Base-by-base conservation (phyloP, 2,888 invertebrate genomes). In the Lordiphosa fenestrarum region DNA sequence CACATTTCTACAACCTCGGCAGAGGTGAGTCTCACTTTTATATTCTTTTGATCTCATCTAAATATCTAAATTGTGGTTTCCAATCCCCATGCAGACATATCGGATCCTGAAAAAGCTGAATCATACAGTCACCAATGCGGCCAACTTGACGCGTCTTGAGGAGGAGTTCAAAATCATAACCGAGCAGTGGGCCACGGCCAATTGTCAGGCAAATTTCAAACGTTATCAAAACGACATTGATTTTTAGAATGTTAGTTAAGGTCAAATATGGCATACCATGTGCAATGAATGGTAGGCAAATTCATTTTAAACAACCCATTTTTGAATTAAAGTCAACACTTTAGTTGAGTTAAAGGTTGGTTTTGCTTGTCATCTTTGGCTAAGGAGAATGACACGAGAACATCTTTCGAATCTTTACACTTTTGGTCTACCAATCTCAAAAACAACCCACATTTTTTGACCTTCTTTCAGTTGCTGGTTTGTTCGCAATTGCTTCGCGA, bases 1-100 rank as follows among this genome's bases (percentile, higher is more conserved):
- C 91, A 92, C 57, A 93, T 97, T 88, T 93, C 95, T 21, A 90
- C 91, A 39, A 93, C 94, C 76, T 95, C 96, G 0, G 90, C 91
- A 55, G 94, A 95, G 92, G 96, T 97, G 69, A 71, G 64, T 56
- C 9, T 4, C 4, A 0, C 12, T 1, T 35, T 6, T 10, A 19
- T 42, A 2, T 15, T 6, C 37, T 5, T 15, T n/a, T 4, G 39
- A 6, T 4, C 3, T 2, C 4, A 3, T 52, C 5, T n/a, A n/a
- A n/a, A n/a, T n/a, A 19, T 37, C 35, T n/a, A 10, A 3, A 35
- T 15, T 6, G 9, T 10, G 3, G 10, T 10, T 3, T 30, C 12
- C 3, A 7, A 48, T 10, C 5, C 4, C 6, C n/a, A 23, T 1
- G 6, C 61, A 89, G 89, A 73, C 87, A n/a, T 87, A 86, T 72